phyloP scores from a whole-genome alignment of 2,113 vertebrate genomes.

The Oreotrochilus melanogaster region DNA sequence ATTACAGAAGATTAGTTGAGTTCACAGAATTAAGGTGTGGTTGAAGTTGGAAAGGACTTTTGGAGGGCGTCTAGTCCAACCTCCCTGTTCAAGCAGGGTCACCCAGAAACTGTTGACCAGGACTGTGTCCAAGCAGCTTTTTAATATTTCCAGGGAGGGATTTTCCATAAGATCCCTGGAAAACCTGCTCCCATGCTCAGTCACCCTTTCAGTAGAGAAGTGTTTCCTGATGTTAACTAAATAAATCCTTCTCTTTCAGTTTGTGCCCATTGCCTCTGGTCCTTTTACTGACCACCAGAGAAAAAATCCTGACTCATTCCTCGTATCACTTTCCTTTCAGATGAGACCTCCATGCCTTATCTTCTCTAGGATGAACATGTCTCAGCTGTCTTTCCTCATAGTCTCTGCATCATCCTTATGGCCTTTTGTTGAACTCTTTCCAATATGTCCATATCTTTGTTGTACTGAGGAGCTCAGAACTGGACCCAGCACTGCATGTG shows the following conservation, averaged over 20 bases:
- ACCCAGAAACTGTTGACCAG: not conserved
- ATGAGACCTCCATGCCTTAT: not conserved
- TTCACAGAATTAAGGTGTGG: not conserved
- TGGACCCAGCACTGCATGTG: not conserved
- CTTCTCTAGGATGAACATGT: not conserved
- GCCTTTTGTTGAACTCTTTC: not conserved
- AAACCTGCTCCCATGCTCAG: fast-evolving
- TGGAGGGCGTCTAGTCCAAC: not conserved
- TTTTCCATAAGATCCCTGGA: not conserved
- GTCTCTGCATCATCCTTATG: not conserved
- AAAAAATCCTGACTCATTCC: fast-evolving
- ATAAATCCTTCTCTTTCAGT: fast-evolving
- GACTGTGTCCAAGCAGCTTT: fast-evolving
- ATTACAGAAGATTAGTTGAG: not conserved
- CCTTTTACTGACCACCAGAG: not conserved
- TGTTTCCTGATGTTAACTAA: not conserved
- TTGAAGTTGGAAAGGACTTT: not conserved
- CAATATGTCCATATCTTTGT: not conserved
- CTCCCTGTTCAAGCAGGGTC: not conserved
- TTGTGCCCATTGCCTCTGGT: not conserved
- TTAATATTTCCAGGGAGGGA: not conserved
- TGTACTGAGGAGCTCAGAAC: not conserved
- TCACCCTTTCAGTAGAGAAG: not conserved
- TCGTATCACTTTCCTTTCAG: not conserved
- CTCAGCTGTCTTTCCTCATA: not conserved